A percentile compares a stretch with the other conserved stretches of the same genome.
These are phyloP conservation scores for Strigamia transsilvanica DNA, from an alignment of 2,888 invertebrate genomes.

Conservation along the genomic window DNA sequence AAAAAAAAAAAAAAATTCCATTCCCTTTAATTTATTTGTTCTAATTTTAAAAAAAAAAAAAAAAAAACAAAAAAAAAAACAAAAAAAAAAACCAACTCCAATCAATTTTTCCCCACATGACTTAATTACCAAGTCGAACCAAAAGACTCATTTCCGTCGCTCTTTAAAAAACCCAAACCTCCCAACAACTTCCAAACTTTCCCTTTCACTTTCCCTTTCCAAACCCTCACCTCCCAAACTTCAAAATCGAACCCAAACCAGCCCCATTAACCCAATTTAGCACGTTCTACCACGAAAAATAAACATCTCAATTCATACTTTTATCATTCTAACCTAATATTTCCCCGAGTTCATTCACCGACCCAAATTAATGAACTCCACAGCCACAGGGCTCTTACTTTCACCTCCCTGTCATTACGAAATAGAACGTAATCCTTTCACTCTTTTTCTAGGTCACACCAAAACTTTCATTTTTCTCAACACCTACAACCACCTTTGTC, in stretches of 20 bases:
- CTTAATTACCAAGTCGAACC: neutral
- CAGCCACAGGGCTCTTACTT: conserved; percentile 28
- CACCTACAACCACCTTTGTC: neutral
- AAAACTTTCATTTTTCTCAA: neutral
- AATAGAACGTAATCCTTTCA: conserved; percentile 33
- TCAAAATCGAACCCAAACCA: neutral
- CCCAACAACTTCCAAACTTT: neutral
- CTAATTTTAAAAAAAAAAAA: neutral
- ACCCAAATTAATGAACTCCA: conserved; percentile 41
- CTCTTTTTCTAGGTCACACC: conserved; percentile 23
- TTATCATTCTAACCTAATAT: conserved; percentile 39
- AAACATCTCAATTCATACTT: conserved; percentile 24
- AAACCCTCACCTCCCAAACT: too few relatives aligned
- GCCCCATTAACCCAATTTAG: neutral
- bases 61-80: too few relatives aligned
- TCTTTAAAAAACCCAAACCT: neutral
- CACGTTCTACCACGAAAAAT: neutral
- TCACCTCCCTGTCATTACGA: conserved; percentile 33
- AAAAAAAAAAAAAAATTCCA: too few relatives aligned
- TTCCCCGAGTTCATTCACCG: conserved; percentile 35
- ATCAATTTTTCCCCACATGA: neutral
- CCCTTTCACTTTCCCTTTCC: neutral
- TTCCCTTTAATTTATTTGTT: neutral
- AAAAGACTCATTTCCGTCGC: neutral
- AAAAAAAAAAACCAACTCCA: neutral